Evolutionary conservation across 2,888 invertebrate genomes (phyloP).

Genomic region (Osedax fenrisi): DNA sequence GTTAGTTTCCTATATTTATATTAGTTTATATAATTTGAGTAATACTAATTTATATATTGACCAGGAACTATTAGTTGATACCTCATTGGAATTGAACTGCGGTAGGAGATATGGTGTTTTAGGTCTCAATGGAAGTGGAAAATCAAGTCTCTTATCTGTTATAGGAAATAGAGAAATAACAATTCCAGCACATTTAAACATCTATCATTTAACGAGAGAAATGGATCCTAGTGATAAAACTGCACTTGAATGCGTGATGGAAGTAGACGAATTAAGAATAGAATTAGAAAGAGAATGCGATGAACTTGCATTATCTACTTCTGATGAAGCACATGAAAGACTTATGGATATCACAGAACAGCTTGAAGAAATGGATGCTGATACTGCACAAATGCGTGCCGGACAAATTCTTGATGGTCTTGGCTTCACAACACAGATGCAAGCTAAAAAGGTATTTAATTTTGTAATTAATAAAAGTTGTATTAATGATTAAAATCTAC

Average conservation of each 20-base stretch:
- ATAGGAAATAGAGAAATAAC: conserved; percentile 83
- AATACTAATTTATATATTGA: neutral
- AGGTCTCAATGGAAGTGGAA: conserved; percentile 95
- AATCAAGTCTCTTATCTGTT: conserved; percentile 81
- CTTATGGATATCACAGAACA: conserved; percentile 88
- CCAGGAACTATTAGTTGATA: conserved; percentile 80
- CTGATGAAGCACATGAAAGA: conserved; percentile 86
- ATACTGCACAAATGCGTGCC: conserved; percentile 84
- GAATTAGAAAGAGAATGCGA: conserved; percentile 83
- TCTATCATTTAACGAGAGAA: conserved; percentile 88
- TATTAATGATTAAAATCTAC: no score
- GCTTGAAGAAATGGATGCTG: conserved; percentile 87
- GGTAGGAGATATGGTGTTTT: conserved; percentile 89
- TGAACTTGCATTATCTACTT: conserved; percentile 59
- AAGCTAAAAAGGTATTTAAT: conserved; percentile 47
- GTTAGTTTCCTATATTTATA: neutral
- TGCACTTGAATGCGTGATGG: conserved; percentile 89
- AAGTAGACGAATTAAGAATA: conserved; percentile 85
- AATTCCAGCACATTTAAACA: conserved; percentile 89
- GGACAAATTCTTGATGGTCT: conserved; percentile 88
- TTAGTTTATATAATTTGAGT: neutral
- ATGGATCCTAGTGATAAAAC: conserved; percentile 95
- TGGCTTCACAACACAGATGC: conserved; percentile 70
- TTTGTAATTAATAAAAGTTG: no score
- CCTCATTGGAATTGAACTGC: conserved; percentile 87